Conservation (phyloP, 2,797 vertebrate species). For the Novumbra hubbsi region DNA sequence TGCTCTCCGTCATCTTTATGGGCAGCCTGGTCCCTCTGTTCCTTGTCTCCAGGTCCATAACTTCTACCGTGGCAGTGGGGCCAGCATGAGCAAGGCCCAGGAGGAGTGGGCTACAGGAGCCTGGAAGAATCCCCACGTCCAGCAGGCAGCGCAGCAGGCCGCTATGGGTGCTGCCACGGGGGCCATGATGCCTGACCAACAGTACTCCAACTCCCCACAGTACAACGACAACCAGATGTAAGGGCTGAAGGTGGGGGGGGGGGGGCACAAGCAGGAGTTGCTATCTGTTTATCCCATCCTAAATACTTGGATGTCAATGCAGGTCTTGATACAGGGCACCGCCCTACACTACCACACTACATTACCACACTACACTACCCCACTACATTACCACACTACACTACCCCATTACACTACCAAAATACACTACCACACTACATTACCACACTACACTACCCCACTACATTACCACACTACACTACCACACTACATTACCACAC, state of each 20-base stretch:
- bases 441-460: not conserved
- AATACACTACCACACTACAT: not conserved
- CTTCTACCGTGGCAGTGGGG: conserved; percentile 91
- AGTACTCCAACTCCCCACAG: conserved; percentile 82
- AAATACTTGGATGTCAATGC: not conserved
- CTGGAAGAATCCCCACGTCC: conserved; percentile 96
- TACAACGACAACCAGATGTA: conserved; percentile 84
- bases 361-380: not conserved
- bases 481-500: no score
- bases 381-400: not conserved
- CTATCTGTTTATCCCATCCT: not conserved
- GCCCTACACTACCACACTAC: not conserved
- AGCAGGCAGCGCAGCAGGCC: conserved; percentile 87
- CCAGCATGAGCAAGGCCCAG: conserved; percentile 94
- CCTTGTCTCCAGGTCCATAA: conserved; percentile 86
- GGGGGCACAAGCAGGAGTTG: not conserved
- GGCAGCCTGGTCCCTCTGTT: not conserved
- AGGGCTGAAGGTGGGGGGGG: conserved; percentile 12
- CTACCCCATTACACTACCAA: not conserved
- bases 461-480: not conserved
- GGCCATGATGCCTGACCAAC: conserved; percentile 81
- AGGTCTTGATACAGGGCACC: not conserved
- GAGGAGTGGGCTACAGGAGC: conserved; percentile 95
- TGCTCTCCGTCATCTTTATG: conserved; percentile 5
- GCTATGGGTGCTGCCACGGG: conserved; percentile 86